A percentile compares a stretch with the other conserved stretches of the same genome.
phyloP scores from a whole-genome alignment of 2,888 invertebrate species.

The Matsumyia berberina region DNA sequence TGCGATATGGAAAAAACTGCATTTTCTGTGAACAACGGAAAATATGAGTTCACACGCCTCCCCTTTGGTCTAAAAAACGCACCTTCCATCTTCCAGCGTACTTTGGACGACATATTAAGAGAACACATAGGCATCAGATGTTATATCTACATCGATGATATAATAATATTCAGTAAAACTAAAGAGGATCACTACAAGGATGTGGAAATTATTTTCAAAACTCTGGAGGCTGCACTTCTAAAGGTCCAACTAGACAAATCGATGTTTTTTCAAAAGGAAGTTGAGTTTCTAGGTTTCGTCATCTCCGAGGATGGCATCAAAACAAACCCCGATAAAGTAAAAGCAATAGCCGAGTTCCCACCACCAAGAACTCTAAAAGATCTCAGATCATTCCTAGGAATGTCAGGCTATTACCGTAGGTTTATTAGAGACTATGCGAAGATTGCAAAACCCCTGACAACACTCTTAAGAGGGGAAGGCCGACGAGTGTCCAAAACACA shows the following conservation, averaged over 20 bases:
- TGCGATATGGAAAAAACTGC: background rate
- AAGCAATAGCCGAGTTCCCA: conserved; percentile 72
- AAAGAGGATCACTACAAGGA: background rate
- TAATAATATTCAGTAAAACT: conserved; percentile 7
- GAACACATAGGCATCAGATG: background rate
- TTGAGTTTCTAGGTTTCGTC: conserved; percentile 13
- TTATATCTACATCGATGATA: conserved; percentile 10
- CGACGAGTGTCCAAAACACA: conserved; percentile 38
- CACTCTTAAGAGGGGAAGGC: conserved; percentile 56
- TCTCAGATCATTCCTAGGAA: conserved; percentile 25
- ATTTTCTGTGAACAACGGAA: background rate
- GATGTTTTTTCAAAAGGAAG: conserved; percentile 1
- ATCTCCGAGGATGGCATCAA: background rate
- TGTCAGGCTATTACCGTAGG: conserved; percentile 22
- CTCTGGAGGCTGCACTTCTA: background rate
- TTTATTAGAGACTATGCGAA: no score
- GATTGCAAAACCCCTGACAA: conserved; percentile 25
- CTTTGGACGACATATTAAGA: background rate
- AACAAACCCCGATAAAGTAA: background rate
- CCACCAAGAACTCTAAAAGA: conserved; percentile 67
- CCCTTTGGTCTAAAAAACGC: conserved; percentile 16
- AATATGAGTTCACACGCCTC: background rate
- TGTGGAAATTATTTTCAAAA: background rate
- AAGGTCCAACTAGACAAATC: background rate
- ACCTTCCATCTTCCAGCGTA: conserved; percentile 14